phyloP scores from a whole-genome alignment of 1,140 invertebrate species.

The Neelides sp. region DNA sequence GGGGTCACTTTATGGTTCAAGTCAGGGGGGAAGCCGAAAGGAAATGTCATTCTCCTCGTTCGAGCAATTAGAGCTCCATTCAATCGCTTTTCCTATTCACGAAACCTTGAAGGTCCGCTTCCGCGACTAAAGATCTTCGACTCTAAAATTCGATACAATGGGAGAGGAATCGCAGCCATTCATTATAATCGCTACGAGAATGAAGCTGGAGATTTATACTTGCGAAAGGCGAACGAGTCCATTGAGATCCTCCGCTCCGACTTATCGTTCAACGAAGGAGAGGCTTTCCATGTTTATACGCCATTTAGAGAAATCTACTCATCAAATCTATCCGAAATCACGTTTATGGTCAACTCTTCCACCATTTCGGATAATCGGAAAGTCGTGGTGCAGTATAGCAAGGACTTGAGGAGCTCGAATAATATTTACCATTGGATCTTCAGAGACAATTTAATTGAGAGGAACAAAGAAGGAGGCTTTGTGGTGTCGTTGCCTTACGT shows the following conservation, averaged over 20 bases:
- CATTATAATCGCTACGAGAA: conserved; percentile 82
- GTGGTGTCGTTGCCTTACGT: conserved; percentile 77
- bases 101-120: conserved; percentile 58
- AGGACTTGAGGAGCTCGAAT: conserved; percentile 76
- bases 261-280: conserved; percentile 61
- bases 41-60: conserved; percentile 66
- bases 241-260: conserved; percentile 65
- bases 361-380: conserved; percentile 69
- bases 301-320: conserved; percentile 68
- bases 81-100: conserved; percentile 38
- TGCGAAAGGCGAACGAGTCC: conserved; percentile 75
- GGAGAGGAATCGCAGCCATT: conserved; percentile 62
- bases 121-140: conserved; percentile 57
- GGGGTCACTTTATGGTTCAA: conserved; percentile 66
- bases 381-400: conserved; percentile 70
- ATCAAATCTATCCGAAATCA: conserved; percentile 70
- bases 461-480: conserved; percentile 70
- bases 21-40: conserved; percentile 61
- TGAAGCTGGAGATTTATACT: conserved; percentile 66
- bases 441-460: conserved; percentile 72
- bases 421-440: conserved; percentile 89
- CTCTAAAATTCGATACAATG: conserved; percentile 64
- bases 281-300: conserved; percentile 67
- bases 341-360: conserved; percentile 70
- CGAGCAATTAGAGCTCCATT: conserved; percentile 46